Conservation (phyloP, 2,888 invertebrate species). For the Eupithecia exiguata region DNA sequence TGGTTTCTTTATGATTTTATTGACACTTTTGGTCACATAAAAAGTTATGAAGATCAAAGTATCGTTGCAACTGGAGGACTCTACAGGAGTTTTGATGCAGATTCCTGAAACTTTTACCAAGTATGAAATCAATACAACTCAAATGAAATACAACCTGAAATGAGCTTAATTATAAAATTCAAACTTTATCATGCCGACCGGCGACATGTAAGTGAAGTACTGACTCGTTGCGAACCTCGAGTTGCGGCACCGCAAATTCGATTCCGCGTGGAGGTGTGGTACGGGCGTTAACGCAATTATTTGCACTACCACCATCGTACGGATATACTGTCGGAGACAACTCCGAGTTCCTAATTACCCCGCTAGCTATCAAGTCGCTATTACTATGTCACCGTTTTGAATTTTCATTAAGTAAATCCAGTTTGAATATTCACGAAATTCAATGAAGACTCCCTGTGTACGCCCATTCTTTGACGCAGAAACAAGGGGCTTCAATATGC, state of each 20-base stretch:
- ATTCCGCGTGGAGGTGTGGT: too few species aligned
- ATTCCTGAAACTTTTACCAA: too few species aligned
- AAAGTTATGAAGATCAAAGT: neutral
- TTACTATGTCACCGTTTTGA: neutral
- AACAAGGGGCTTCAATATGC: neutral
- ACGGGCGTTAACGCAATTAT: too few species aligned
- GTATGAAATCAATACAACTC: too few species aligned
- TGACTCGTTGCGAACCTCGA: too few species aligned
- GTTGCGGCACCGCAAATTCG: too few species aligned
- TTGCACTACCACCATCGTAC: neutral
- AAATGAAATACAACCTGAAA: too few species aligned
- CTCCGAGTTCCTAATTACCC: neutral
- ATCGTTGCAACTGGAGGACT: too few species aligned
- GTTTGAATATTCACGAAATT: neutral
- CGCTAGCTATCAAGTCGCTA: neutral
- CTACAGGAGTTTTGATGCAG: too few species aligned
- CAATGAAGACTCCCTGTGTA: neutral
- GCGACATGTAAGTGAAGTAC: too few species aligned
- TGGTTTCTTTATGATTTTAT: neutral
- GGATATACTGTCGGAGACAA: neutral
- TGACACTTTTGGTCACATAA: neutral
- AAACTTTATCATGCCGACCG: too few species aligned
- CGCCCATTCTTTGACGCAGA: neutral
- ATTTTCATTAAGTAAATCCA: neutral
- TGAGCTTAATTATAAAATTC: too few species aligned